phyloP scores from a whole-genome alignment of 2,113 vertebrate genomes.

The Acanthochromis polyacanthus region DNA sequence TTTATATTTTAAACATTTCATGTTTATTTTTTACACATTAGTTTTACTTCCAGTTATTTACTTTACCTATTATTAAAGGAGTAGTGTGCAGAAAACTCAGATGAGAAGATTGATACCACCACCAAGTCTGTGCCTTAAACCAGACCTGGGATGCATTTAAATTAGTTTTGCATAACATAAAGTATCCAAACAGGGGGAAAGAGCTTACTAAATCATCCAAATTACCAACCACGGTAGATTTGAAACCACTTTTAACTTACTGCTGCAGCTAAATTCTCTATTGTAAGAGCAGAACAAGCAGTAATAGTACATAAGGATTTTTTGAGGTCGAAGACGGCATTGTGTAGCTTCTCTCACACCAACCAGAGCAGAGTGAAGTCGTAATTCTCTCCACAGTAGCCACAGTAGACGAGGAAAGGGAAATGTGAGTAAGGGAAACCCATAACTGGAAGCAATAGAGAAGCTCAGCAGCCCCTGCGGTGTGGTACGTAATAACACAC shows the following conservation, averaged over 20 bases:
- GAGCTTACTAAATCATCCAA: background rate
- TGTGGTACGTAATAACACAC: conserved; percentile 26
- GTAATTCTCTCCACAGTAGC: conserved; percentile 16
- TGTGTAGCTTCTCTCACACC: background rate
- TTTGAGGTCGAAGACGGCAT: background rate
- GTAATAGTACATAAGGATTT: background rate
- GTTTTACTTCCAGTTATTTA: too few species aligned
- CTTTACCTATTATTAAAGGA: too few species aligned
- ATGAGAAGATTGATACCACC: background rate
- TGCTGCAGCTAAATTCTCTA: background rate
- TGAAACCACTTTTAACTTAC: background rate
- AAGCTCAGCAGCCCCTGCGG: conserved; percentile 16
- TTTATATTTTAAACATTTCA: too few species aligned
- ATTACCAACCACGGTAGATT: background rate
- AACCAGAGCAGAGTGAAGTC: background rate
- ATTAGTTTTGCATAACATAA: background rate
- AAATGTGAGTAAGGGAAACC: conserved; percentile 57
- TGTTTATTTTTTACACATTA: too few species aligned
- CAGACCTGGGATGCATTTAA: background rate
- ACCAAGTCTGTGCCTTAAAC: background rate
- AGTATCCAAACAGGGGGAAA: background rate
- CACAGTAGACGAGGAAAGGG: conserved; percentile 31
- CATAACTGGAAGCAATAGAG: conserved; percentile 21
- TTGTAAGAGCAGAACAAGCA: background rate
- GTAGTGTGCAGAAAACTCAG: too few species aligned